These are phyloP conservation scores for Alviniconcha marisindica DNA, from an alignment of 1,140 invertebrate species.

Conservation along the genomic window DNA sequence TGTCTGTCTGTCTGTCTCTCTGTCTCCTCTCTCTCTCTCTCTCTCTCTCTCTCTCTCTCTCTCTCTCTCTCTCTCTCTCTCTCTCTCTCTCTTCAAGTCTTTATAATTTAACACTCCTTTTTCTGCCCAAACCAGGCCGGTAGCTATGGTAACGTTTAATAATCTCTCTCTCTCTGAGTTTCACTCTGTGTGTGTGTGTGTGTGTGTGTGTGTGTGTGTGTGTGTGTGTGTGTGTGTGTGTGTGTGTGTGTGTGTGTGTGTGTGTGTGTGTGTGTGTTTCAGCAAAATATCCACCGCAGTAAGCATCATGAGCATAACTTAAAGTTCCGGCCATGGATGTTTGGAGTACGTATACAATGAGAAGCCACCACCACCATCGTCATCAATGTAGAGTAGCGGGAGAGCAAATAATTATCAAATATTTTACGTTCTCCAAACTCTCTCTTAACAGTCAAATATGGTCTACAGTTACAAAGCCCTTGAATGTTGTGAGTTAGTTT, in stretches of 20 bases:
- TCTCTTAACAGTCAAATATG: neutral
- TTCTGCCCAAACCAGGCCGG: neutral
- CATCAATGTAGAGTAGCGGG: too few relatives aligned
- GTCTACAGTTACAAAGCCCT: neutral
- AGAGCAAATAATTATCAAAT: neutral
- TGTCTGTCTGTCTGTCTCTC: neutral
- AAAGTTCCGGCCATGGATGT: too few relatives aligned
- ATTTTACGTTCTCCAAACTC: neutral
- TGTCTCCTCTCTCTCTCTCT: neutral
- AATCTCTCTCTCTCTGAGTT: neutral
- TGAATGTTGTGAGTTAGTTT: neutral
- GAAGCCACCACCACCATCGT: too few relatives aligned
- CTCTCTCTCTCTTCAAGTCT: neutral
- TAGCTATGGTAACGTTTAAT: neutral
- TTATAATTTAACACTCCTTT: too few relatives aligned
- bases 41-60: conserved; percentile 25
- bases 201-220: conserved; percentile 13
- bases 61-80: conserved; percentile 31
- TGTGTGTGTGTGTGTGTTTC: neutral
- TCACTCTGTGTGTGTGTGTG: neutral
- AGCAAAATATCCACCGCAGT: neutral
- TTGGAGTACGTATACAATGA: too few relatives aligned
- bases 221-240: conserved; percentile 4
- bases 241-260: neutral
- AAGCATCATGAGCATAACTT: neutral